Base-by-base conservation (phyloP, 2,797 vertebrate species). In the Sciaenops ocellatus region DNA sequence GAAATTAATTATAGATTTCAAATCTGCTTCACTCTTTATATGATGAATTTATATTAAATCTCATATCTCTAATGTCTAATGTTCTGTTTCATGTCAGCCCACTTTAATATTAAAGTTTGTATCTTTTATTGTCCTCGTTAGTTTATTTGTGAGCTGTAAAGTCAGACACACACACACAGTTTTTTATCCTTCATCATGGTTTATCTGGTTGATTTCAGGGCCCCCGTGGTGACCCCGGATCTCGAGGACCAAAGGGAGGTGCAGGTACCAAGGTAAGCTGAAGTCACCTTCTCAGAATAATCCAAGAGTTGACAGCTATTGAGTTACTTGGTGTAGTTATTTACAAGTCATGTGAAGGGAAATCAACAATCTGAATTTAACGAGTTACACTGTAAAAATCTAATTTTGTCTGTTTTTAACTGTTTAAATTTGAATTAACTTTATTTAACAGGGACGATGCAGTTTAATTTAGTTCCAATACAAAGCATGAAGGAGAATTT, bases 181-280 rank as follows among this genome's bases (percentile, higher is more conserved):
- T 51, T 12, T 11, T 22, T 41, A 4, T 67, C 50, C 5, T 9
- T 34, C 17, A 17, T 61, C 10, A 11, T 13, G 2, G 16, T 77
- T 7, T 38, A 9, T 67, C 22, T 78, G 11, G 54, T 69, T 69
- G 13, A 10, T 87, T 79, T 51, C 80, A 96, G 95, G 95, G 94
- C 18, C 4, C 48, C 52, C 6, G 2, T 24, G 95, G 95, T 48
- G 86, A 85, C 1, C 57, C 62, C 20, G 95, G 95, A 2, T 2
- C 84, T 59, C 0, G 77, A 26, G 95, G 95, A 56, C 61, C 81
- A 50, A 79, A 57, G 3, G 94, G 93, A 76, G 78, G 76, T 61
- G 87, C 89, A 90, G 95, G 95, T 68, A 28, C 87, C 78, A 94
- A 94, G 94, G 95, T 95, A 89, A 91, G 41, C 10, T 30, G 24